Percentiles rank a stretch among this genome's conserved stretches.
These are phyloP conservation scores for Potamarius usumacintae DNA, from an alignment of 2,113 vertebrate species.

Conservation along the genomic window DNA sequence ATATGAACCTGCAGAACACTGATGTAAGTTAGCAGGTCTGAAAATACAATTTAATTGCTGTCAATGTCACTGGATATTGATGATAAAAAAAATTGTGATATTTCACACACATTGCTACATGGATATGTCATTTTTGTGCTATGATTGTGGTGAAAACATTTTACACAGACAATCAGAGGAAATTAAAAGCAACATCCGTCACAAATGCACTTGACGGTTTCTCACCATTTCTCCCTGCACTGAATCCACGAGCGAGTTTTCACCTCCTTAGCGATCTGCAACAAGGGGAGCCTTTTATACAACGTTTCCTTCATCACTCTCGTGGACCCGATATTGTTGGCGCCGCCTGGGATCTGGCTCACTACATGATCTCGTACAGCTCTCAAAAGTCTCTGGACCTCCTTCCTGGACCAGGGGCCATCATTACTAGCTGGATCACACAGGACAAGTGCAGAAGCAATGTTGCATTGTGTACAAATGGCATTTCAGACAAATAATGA, in stretches of 20 bases:
- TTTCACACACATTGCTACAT: background rate
- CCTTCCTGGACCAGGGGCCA: constrained; percentile 28
- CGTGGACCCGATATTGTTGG: background rate
- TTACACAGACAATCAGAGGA: background rate
- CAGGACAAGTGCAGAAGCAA: background rate
- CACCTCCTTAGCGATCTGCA: constrained; percentile 57
- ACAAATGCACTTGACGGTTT: background rate
- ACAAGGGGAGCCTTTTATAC: constrained; percentile 65
- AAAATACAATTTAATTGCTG: background rate
- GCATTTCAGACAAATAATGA: no score
- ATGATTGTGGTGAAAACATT: background rate
- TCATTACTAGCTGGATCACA: constrained; percentile 15
- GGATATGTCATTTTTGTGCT: background rate
- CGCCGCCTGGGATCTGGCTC: background rate
- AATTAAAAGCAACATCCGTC: no score
- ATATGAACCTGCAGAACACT: background rate
- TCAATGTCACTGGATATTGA: background rate
- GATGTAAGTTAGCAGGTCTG: background rate
- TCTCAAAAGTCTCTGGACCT: constrained; percentile 36
- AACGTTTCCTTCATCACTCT: constrained; percentile 56
- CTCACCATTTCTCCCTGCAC: constrained; percentile 58
- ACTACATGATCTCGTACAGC: constrained; percentile 57
- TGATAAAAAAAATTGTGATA: background rate
- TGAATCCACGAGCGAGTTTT: constrained; percentile 53
- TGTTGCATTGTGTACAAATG: background rate